These are phyloP conservation scores for Drosophila eugracilis DNA, from an alignment of 1,140 invertebrate species.

Conservation along the genomic window DNA sequence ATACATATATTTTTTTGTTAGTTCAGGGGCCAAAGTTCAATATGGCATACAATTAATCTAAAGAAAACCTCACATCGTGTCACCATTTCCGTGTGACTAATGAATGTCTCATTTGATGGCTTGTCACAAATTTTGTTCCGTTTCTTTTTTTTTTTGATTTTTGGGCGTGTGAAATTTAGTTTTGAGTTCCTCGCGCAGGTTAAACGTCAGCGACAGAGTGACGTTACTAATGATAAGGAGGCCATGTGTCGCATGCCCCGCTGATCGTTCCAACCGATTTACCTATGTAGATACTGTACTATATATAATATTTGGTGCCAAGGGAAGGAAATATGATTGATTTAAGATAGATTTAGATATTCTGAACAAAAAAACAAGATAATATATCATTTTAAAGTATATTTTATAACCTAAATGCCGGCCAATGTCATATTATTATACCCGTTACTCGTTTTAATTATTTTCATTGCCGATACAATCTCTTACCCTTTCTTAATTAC, in stretches of 20 bases:
- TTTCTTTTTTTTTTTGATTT: no score
- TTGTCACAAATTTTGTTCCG: conserved; percentile 47
- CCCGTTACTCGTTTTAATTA: no score
- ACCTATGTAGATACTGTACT: neutral
- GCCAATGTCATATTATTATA: no score
- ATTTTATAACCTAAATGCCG: no score
- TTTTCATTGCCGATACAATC: no score
- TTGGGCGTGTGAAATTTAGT: conserved; percentile 62
- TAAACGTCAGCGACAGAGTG: conserved; percentile 39
- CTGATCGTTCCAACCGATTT: conserved; percentile 11
- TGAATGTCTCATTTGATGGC: conserved; percentile 61
- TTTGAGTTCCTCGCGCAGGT: conserved; percentile 6
- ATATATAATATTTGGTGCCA: neutral
- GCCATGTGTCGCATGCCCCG: conserved; percentile 43
- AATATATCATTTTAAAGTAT: neutral
- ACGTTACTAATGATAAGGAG: conserved; percentile 71
- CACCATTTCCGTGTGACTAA: conserved; percentile 66
- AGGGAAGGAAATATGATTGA: neutral
- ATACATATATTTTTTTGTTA: conserved; percentile 2
- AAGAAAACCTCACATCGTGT: conserved; percentile 27
- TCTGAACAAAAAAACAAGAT: neutral
- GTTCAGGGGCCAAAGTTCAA: conserved; percentile 57
- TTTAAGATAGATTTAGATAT: neutral
- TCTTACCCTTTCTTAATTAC: no score
- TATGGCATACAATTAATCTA: conserved; percentile 58